Evolutionary conservation across 2,797 vertebrate genomes (phyloP).

Genomic region (Lacerta agilis): DNA sequence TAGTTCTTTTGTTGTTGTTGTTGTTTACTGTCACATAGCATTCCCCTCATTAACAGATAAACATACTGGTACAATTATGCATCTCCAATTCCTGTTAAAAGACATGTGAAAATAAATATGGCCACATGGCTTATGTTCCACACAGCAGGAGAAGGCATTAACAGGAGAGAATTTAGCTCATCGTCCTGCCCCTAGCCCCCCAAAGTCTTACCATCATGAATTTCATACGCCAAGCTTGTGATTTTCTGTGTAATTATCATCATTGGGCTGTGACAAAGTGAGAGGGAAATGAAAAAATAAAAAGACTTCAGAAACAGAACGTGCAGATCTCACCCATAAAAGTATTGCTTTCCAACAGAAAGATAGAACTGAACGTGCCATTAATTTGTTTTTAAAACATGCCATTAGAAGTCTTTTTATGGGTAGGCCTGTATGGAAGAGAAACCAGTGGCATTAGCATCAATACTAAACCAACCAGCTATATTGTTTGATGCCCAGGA

Average conservation of each 20-base stretch:
- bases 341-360: neutral
- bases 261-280: constrained; percentile 85
- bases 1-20: neutral
- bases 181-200: neutral
- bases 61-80: neutral
- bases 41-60: neutral
- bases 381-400: neutral
- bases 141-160: constrained; percentile 13
- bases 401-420: neutral
- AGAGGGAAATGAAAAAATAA: constrained; percentile 16
- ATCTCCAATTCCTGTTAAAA: neutral
- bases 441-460: neutral
- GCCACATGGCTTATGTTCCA: neutral
- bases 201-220: constrained; percentile 90
- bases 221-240: constrained; percentile 94
- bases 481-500: neutral
- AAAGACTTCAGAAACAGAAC: constrained; percentile 21
- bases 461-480: neutral
- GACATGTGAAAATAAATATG: neutral
- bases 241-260: constrained; percentile 98
- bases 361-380: neutral
- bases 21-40: neutral
- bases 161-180: constrained; percentile 17
- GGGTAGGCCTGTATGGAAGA: neutral
- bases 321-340: neutral